Evolutionary conservation across 2,888 invertebrate species (phyloP).

Genomic region (Nomada fabriciana): DNA sequence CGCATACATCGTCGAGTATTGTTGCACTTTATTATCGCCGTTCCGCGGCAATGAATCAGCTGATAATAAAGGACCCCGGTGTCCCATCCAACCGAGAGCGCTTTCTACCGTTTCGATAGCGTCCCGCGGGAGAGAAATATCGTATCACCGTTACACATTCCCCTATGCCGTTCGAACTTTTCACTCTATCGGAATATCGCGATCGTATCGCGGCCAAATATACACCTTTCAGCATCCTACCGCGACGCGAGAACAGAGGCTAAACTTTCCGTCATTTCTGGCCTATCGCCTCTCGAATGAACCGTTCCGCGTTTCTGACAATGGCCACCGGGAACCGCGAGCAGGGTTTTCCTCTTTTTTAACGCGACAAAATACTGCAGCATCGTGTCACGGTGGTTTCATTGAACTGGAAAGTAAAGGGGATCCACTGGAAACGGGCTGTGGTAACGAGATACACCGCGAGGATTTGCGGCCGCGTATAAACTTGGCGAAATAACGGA

Average conservation of each 20-base stretch:
- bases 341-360: neutral
- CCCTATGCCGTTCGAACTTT: conserved; percentile 38
- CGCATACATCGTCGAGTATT: neutral
- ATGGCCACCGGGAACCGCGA: neutral
- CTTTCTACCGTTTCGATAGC: conserved; percentile 59
- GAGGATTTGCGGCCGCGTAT: neutral
- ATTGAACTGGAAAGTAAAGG: conserved; percentile 14
- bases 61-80: conserved; percentile 46
- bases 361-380: neutral
- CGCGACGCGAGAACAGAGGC: too few relatives aligned
- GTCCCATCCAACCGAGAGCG: conserved; percentile 13
- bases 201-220: conserved; percentile 48
- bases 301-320: conserved; percentile 7
- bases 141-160: conserved; percentile 53
- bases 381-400: neutral
- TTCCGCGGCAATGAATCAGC: conserved; percentile 51
- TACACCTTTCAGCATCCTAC: neutral
- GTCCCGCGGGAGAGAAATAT: conserved; percentile 56
- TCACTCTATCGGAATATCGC: conserved; percentile 42
- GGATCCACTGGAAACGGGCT: conserved; percentile 7
- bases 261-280: neutral
- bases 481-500: neutral
- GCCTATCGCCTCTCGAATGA: neutral
- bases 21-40: conserved; percentile 54
- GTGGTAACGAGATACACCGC: conserved; percentile 28